Base-by-base conservation (phyloP, 2,113 vertebrate species). In the Aramus guarauna region DNA sequence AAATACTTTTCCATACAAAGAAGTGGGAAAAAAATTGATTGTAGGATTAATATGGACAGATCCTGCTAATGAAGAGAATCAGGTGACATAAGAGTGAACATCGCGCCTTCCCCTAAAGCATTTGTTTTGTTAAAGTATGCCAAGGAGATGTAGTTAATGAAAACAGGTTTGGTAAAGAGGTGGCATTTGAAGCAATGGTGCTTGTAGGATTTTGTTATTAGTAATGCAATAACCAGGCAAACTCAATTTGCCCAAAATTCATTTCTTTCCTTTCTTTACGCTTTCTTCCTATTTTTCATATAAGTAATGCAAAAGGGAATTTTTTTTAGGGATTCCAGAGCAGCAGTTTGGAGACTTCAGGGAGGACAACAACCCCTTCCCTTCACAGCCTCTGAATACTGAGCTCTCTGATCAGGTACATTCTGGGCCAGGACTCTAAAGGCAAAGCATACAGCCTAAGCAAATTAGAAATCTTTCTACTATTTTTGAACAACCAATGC, bases 351-450 rank as follows among this genome's bases (percentile, higher is more conserved):
- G 58, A 83, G 36, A 62, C 45, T 83, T 92, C 29, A 69, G 14
- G 11, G 32, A 71, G 34, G 39, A 43, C 32, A 86, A 50, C 9
- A 66, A 39, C 32, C 27, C 27, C 39, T 90, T 41, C 55, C 32
- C 37, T 80, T 32, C 30, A 39, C 0, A 2, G 45, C 36, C n/a
- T 77, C 63, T 69, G 82, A 37, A 78, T 55, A 24, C 39, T 34
- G 45, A 72, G 58, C 32, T 41, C 39, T 71, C 29, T 6, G 2
- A 27, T 23, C 2, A 0, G 11, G 8, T 56, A 55, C 0, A 0
- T 62, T 53, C 48, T 50, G n/a, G 21, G 36, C n/a, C 85, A 84
- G 37, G n/a, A 62, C 58, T 68, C 55, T 29, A n/a, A 67, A 81
- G 37, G 34, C 41, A 66, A 55, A 84, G 16, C 1, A 0, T 48